Evolutionary conservation across 2,113 vertebrate genomes (phyloP), one percentile per base, ranked within the genome.

Genomic region (Grammomys dolichurus): DNA sequence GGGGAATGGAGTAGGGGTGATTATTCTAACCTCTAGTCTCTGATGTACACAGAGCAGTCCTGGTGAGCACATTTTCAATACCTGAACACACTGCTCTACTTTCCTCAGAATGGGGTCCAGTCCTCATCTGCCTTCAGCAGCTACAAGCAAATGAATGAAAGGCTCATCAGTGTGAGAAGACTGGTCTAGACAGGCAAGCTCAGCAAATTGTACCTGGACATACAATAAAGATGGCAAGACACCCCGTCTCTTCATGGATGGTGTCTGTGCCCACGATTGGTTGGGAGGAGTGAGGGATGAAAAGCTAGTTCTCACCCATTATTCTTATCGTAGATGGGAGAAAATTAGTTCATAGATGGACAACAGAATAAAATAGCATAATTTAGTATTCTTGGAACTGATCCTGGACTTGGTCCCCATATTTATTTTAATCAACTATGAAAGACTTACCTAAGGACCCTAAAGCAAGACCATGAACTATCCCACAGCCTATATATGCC

Each of bases 11-110:
- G 67, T 31, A 24, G 11, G 43, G n/a, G 33, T 19, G 67, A 95
- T 85, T 90, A 65, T 91, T 96, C 85, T 93, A 95, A 89, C 69
- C 78, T 46, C 3, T 73, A 26, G 82, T 94, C 51, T 97, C 76
- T 94, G 1, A 87, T 17, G 46, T 82, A 77, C 81, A 51, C 72
- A 81, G 75, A 75, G 40, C 87, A n/a, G 24, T 65, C 33, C 28
- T 56, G 40, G 43, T 86, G 56, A 84, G 51, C 93, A 65, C 43
- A 22, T 10, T 80, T 80, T 65, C n/a, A 1, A 20, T 58, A 89
- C 75, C 22, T 75, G 77, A 89, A n/a, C 69, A 48, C 13, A 88
- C 36, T 76, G 69, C 51, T 75, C 43, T 2, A 1, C 63, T 80
- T 94, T 94, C 86, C 70, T 94, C 56, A 75, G 56, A 20, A 31